Evolutionary conservation across 30 jellyfish, hydroid and myxozoan genomes (phyloP).

Genomic region (Cassiopea andromeda): DNA sequence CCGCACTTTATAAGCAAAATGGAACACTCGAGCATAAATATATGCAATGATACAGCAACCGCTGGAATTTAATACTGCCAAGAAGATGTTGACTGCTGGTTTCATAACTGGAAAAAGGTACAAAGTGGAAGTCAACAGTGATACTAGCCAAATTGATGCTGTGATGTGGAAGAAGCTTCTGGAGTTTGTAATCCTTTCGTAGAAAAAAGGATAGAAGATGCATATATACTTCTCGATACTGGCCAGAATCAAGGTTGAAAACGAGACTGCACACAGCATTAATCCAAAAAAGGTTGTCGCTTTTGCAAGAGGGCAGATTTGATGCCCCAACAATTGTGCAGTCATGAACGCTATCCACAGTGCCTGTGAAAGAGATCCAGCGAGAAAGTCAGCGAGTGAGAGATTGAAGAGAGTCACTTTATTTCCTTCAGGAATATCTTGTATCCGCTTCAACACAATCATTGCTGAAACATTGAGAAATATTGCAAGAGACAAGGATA

Average conservation of each 20-base stretch:
- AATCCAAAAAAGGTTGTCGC: neutral
- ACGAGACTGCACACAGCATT: neutral
- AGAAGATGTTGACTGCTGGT: neutral
- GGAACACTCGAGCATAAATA: conserved; percentile 6
- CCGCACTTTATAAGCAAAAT: conserved; percentile 20
- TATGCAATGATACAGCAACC: conserved; percentile 15
- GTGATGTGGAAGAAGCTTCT: neutral
- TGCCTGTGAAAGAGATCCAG: conserved; percentile 5
- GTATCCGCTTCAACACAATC: neutral
- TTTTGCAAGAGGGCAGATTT: conserved; percentile 10
- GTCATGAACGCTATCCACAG: conserved; percentile 10
- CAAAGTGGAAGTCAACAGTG: neutral
- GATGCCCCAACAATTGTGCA: conserved; percentile 3
- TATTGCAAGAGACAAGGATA: neutral
- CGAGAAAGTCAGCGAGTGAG: conserved; percentile 13
- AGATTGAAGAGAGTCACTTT: neutral
- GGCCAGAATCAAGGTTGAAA: conserved; percentile 16
- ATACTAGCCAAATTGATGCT: neutral
- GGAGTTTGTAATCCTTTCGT: conserved; percentile 1
- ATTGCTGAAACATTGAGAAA: conserved; percentile 22
- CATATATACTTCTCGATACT: conserved; percentile 26
- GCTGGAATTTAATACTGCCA: neutral
- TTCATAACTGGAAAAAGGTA: neutral
- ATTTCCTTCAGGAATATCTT: conserved; percentile 9
- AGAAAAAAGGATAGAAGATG: conserved; percentile 20